Percentiles rank a stretch among this genome's conserved stretches.
phyloP scores from a whole-genome alignment of 2,113 vertebrate genomes.

The Pelecanus crispus region DNA sequence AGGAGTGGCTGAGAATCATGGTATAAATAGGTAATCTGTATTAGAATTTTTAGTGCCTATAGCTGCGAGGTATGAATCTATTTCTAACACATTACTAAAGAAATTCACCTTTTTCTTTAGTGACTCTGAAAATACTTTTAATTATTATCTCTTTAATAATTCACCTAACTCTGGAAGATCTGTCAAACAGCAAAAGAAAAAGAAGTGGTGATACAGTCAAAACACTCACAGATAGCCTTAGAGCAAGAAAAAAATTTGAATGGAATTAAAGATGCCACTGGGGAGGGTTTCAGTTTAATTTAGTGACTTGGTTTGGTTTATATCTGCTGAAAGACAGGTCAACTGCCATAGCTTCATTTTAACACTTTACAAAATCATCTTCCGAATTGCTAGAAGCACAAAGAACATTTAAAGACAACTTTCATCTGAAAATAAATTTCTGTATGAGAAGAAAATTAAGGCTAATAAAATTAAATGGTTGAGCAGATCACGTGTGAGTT shows the following conservation, averaged over 20 bases:
- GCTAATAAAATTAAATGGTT: constrained; percentile 25
- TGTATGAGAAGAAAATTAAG: constrained; percentile 37
- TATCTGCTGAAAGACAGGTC: neutral
- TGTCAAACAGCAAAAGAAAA: constrained; percentile 11
- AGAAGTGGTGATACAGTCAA: neutral
- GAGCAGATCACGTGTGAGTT: neutral
- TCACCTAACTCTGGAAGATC: neutral
- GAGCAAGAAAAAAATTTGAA: constrained; percentile 27
- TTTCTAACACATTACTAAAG: neutral
- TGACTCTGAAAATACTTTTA: constrained; percentile 18
- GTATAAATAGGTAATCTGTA: neutral
- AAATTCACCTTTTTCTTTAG: neutral
- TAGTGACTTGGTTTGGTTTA: constrained; percentile 13
- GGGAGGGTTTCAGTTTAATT: neutral
- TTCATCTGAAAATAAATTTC: neutral
- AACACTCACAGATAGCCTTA: constrained; percentile 19
- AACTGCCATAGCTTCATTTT: neutral
- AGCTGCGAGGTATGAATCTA: neutral
- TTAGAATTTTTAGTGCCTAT: neutral
- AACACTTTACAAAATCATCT: constrained; percentile 18
- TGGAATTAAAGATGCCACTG: constrained; percentile 43
- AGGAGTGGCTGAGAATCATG: neutral
- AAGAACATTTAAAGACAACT: constrained; percentile 1
- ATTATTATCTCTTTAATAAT: constrained; percentile 2
- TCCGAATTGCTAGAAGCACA: neutral